A percentile compares a stretch with the other conserved stretches of the same genome.
Conservation (phyloP, 2,888 invertebrate genomes). For the Thumatha senex region DNA sequence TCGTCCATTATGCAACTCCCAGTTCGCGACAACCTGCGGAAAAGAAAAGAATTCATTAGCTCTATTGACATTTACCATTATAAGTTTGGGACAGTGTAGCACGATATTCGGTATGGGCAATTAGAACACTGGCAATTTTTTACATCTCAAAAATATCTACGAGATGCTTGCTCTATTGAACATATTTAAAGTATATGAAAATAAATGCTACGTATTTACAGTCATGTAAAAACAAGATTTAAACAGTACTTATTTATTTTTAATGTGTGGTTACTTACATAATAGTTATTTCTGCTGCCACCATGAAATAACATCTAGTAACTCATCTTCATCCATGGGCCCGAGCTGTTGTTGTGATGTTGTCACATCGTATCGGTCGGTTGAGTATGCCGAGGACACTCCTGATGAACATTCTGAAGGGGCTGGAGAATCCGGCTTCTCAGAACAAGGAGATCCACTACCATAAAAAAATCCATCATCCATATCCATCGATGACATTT, state of each 20-base stretch:
- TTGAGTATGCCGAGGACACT: slow-evolving; percentile 77
- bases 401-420: slow-evolving; percentile 88
- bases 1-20: slow-evolving; percentile 55
- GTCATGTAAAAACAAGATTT: background rate
- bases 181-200: too few relatives aligned
- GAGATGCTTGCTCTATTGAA: too few relatives aligned
- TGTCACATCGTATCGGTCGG: slow-evolving; percentile 70
- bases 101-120: too few relatives aligned
- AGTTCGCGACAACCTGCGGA: slow-evolving; percentile 53
- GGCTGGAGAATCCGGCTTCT: slow-evolving; percentile 88
- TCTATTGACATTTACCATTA: too few relatives aligned
- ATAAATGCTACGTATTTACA: too few relatives aligned
- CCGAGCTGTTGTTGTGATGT: slow-evolving; percentile 82
- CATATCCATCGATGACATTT: slow-evolving; percentile 75
- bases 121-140: too few relatives aligned
- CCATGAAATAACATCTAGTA: slow-evolving; percentile 92
- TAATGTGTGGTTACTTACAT: slow-evolving; percentile 49
- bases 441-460: slow-evolving; percentile 85
- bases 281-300: slow-evolving; percentile 88
- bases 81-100: background rate
- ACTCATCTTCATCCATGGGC: slow-evolving; percentile 94
- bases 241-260: too few relatives aligned
- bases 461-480: slow-evolving; percentile 79
- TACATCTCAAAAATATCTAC: too few relatives aligned
- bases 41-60: slow-evolving; percentile 47